A percentile compares a stretch with the other conserved stretches of the same genome.
phyloP scores from a whole-genome alignment of 1,140 invertebrate species.

The Sarcophaga peregrina region DNA sequence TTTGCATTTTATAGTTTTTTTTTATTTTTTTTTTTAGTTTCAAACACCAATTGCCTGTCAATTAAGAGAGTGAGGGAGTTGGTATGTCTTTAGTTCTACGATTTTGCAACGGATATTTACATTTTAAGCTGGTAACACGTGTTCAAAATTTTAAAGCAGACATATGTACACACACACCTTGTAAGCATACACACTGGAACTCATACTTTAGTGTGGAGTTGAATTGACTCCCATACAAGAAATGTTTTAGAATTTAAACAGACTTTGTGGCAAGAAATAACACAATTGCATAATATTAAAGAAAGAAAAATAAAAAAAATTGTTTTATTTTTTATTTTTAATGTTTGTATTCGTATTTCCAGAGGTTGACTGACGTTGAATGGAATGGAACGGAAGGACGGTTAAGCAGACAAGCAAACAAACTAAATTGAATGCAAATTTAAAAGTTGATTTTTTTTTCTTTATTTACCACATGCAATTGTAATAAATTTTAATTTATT shows the following conservation, averaged over 20 bases:
- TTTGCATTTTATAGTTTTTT: background rate
- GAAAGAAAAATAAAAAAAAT: background rate
- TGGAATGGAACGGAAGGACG: background rate
- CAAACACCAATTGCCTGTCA: background rate
- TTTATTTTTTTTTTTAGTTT: background rate
- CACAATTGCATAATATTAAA: constrained; percentile 16
- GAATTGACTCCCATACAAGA: background rate
- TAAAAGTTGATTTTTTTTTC: no score
- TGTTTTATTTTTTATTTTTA: no score
- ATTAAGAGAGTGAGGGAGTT: no score
- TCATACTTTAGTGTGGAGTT: background rate
- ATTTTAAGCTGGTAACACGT: background rate
- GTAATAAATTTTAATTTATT: no score
- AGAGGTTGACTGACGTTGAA: no score
- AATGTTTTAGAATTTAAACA: background rate
- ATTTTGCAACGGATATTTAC: background rate
- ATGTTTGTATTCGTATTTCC: no score
- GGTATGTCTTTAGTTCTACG: background rate
- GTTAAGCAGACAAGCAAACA: background rate
- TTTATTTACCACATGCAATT: background rate
- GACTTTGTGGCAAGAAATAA: background rate
- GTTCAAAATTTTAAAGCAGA: constrained; percentile 11
- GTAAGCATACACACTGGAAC: no score
- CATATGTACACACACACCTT: background rate
- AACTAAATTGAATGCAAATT: background rate